Conservation (phyloP, 2,797 vertebrate species). For the Pantherophis vulpinus region DNA sequence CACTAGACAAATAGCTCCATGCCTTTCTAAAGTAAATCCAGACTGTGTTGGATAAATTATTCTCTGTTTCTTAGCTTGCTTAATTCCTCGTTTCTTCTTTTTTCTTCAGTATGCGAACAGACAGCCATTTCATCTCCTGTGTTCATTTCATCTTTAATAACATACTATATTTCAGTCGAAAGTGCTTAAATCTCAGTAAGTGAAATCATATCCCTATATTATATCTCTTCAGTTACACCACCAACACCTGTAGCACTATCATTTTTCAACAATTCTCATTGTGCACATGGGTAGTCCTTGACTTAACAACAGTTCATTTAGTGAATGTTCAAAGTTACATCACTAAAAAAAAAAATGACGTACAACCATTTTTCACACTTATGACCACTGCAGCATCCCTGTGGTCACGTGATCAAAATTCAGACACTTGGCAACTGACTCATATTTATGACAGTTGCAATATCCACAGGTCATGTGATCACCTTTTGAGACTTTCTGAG, state of each 20-base stretch:
- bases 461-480: background rate
- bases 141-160: background rate
- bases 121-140: background rate
- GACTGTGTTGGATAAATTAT: background rate
- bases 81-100: background rate
- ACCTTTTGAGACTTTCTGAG: background rate
- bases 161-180: background rate
- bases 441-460: background rate
- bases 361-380: background rate
- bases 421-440: background rate
- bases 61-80: background rate
- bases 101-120: background rate
- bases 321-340: background rate
- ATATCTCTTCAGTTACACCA: background rate
- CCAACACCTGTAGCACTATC: background rate
- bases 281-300: background rate
- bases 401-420: background rate
- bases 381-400: background rate
- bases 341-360: background rate
- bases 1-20: background rate
- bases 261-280: background rate
- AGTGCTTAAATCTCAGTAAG: background rate
- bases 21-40: background rate
- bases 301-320: background rate
- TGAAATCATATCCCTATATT: background rate